Percentiles rank a stretch among this genome's conserved stretches.
phyloP scores from a whole-genome alignment of 1,140 invertebrate species.

The Platorchestia sp. region DNA sequence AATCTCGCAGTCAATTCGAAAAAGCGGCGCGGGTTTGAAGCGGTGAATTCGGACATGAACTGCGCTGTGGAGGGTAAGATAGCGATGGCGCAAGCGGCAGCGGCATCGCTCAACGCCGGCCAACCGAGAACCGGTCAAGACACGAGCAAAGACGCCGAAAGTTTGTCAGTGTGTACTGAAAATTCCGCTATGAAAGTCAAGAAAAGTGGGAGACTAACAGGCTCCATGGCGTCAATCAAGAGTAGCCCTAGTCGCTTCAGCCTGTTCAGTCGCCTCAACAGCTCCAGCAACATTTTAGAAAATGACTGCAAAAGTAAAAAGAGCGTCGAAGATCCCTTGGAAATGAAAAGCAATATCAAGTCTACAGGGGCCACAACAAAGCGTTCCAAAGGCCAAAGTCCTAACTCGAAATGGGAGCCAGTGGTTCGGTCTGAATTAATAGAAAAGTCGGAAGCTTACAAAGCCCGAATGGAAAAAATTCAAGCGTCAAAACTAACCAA shows the following conservation, averaged over 20 bases:
- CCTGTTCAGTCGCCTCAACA: conserved; percentile 44
- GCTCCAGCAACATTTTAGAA: conserved; percentile 32
- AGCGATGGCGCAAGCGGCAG: conserved; percentile 17
- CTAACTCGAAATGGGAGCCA: background rate
- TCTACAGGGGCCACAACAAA: background rate
- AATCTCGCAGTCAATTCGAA: background rate
- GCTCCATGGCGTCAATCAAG: conserved; percentile 27
- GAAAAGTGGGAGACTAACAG: background rate
- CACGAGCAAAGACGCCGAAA: background rate
- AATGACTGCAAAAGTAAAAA: background rate
- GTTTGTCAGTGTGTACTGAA: background rate
- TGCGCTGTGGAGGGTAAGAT: background rate
- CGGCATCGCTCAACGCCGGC: conserved; percentile 1
- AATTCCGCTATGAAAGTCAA: background rate
- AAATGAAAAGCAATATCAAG: background rate
- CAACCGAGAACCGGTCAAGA: background rate
- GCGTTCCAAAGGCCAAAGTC: background rate
- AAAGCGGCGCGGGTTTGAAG: background rate
- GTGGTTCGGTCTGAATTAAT: background rate
- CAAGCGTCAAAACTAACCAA: conserved; percentile 26
- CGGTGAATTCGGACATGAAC: conserved; percentile 11
- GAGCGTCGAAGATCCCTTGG: background rate
- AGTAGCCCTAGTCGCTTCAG: conserved; percentile 33
- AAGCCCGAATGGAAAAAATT: conserved; percentile 43
- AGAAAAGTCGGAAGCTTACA: conserved; percentile 34